phyloP scores from a whole-genome alignment of 2,888 invertebrate genomes.

The Xanthia icteritia region DNA sequence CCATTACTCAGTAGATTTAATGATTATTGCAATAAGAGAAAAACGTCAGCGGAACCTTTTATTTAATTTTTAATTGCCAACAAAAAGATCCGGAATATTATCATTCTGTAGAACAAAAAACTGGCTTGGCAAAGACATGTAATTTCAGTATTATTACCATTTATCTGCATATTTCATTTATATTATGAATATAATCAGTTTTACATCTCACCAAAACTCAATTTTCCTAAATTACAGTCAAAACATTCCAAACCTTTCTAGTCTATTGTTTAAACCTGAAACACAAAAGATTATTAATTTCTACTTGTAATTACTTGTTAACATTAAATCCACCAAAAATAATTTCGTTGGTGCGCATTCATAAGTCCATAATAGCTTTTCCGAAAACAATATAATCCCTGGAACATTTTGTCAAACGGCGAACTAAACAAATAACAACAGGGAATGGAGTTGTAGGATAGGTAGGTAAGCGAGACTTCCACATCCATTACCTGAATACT shows the following conservation, averaged over 20 bases:
- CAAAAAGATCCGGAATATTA: no score
- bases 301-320: conserved; percentile 60
- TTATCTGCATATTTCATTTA: not conserved
- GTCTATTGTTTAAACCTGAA: conserved; percentile 24
- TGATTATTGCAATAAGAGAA: not conserved
- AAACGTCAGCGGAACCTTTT: not conserved
- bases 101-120: no score
- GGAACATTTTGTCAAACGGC: conserved; percentile 60
- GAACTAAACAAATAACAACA: conserved; percentile 57
- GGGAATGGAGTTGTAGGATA: not conserved
- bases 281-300: conserved; percentile 63
- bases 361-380: conserved; percentile 58
- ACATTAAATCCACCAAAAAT: conserved; percentile 64
- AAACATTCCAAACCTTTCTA: conserved; percentile 29
- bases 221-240: conserved; percentile 10
- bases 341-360: conserved; percentile 51
- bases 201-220: conserved; percentile 1
- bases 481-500: conserved; percentile 55
- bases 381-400: conserved; percentile 64
- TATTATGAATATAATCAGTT: not conserved
- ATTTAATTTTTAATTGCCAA: not conserved
- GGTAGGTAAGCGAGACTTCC: conserved; percentile 43
- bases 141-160: not conserved
- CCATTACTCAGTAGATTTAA: not conserved
- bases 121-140: not conserved